Conservation (phyloP, 2,888 invertebrate genomes). For the Balanococcus diminutus region DNA sequence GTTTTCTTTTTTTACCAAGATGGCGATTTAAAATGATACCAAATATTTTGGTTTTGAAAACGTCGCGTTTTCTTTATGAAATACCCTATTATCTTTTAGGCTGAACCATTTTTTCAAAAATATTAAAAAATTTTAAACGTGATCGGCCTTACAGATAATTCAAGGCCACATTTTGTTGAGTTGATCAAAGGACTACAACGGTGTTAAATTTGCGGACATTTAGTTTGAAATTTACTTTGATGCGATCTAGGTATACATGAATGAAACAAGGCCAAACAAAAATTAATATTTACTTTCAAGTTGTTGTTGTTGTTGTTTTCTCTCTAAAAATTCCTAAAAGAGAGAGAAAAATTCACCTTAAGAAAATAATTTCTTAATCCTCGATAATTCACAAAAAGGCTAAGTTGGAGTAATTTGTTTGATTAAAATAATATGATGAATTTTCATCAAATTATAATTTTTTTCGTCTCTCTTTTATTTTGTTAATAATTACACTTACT, state of each 20-base stretch:
- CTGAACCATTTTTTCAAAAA: too few relatives aligned
- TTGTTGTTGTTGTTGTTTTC: too few relatives aligned
- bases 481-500: neutral
- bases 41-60: too few relatives aligned
- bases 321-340: neutral
- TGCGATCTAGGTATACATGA: neutral
- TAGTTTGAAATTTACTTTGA: neutral
- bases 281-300: conserved; percentile 8
- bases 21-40: too few relatives aligned
- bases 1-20: too few relatives aligned
- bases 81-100: too few relatives aligned
- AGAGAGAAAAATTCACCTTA: neutral
- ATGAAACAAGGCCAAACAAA: neutral
- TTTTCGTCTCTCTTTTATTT: neutral
- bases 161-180: too few relatives aligned
- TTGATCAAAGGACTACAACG: neutral
- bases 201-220: neutral
- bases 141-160: neutral
- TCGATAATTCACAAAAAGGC: neutral
- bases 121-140: too few relatives aligned
- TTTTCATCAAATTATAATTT: neutral
- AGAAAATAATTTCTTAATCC: neutral
- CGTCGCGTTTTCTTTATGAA: too few relatives aligned
- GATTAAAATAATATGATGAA: neutral
- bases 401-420: neutral